These are phyloP conservation scores for Pampusana beccarii DNA, from an alignment of 2,113 vertebrate species.

Conservation along the genomic window DNA sequence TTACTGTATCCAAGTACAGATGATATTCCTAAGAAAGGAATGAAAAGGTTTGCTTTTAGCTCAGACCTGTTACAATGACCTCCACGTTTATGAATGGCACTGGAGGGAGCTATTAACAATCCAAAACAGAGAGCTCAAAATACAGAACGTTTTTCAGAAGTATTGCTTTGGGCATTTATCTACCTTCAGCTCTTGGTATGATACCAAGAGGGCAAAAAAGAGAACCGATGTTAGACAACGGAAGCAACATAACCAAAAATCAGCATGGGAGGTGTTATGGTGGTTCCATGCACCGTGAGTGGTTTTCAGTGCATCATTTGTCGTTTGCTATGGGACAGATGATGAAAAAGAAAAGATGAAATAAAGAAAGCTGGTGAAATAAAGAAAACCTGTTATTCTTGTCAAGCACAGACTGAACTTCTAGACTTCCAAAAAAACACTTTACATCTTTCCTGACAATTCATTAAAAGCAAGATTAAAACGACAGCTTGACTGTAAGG, in stretches of 20 bases:
- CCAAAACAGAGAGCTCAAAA: neutral
- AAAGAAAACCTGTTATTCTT: neutral
- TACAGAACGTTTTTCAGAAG: neutral
- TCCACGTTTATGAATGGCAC: neutral
- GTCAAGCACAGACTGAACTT: neutral
- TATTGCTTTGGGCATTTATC: neutral
- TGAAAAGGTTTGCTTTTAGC: conserved; percentile 5
- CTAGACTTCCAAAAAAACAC: neutral
- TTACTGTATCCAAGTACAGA: neutral
- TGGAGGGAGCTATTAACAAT: neutral
- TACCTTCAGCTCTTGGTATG: neutral
- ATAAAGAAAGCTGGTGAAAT: neutral
- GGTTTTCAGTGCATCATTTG: neutral
- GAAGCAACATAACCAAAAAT: neutral
- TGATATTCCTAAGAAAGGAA: neutral
- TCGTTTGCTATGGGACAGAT: neutral
- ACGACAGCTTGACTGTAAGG: neutral
- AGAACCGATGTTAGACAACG: neutral
- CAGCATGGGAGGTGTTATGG: neutral
- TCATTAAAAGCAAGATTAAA: neutral
- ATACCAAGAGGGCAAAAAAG: neutral
- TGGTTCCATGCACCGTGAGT: neutral
- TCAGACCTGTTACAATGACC: neutral
- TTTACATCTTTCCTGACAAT: neutral
- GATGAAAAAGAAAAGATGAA: neutral